Evolutionary conservation across 1,140 invertebrate genomes (phyloP).

Genomic region (Nautilus pompilius): DNA sequence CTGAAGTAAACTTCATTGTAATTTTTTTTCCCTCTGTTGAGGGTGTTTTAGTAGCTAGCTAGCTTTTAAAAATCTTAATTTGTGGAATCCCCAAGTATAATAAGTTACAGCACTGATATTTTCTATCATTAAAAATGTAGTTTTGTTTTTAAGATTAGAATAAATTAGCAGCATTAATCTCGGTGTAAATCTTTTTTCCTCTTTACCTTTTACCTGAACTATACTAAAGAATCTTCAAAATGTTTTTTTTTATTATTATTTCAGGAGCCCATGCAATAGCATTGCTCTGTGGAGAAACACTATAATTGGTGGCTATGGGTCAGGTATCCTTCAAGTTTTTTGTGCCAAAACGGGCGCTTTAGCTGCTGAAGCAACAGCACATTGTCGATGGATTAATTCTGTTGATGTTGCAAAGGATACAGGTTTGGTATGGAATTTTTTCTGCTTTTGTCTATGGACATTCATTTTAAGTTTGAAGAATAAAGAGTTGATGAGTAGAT

Average conservation of each 20-base stretch:
- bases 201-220: not conserved
- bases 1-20: too few species aligned
- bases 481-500: not conserved
- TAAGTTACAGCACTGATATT: not conserved
- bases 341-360: constrained; percentile 39
- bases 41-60: too few species aligned
- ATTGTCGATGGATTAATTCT: constrained; percentile 57
- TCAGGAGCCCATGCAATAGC: constrained; percentile 41
- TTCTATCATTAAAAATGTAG: not conserved
- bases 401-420: constrained; percentile 53
- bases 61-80: too few species aligned
- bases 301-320: constrained; percentile 55
- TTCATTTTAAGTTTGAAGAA: not conserved
- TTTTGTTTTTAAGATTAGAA: constrained; percentile 1
- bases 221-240: not conserved
- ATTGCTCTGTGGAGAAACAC: constrained; percentile 41
- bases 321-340: constrained; percentile 57
- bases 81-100: too few species aligned
- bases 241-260: constrained; percentile 5
- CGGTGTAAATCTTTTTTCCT: not conserved
- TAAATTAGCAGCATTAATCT: not conserved
- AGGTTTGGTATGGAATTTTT: constrained; percentile 53
- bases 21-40: too few species aligned
- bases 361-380: constrained; percentile 55
- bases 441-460: not conserved